Evolutionary conservation across 2,113 vertebrate genomes (phyloP).

Genomic region (Eclectus roratus): DNA sequence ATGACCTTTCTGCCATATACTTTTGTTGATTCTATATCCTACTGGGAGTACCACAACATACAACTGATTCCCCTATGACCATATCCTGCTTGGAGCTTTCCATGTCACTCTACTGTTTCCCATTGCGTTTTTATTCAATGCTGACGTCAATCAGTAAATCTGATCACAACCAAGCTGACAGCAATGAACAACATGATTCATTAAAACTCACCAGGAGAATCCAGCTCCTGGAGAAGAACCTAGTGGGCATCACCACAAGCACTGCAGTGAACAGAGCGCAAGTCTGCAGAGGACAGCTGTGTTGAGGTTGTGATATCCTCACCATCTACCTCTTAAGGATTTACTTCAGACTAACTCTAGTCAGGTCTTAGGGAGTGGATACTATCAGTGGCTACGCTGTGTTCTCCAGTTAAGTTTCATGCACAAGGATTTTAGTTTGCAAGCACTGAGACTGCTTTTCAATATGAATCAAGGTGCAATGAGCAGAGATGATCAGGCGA

Average conservation of each 20-base stretch:
- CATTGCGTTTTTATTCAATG: background rate
- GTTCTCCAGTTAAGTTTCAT: background rate
- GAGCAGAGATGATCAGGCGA: background rate
- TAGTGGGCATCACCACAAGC: background rate
- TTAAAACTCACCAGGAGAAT: background rate
- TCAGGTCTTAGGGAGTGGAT: background rate
- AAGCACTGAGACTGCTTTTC: background rate
- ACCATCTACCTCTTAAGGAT: fast-evolving
- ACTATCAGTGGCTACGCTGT: background rate
- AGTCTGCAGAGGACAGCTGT: background rate
- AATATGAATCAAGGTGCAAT: background rate
- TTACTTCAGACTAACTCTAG: background rate
- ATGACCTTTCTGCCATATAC: background rate
- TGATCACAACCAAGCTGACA: background rate
- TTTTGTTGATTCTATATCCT: background rate
- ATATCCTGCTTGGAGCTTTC: background rate
- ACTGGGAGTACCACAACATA: background rate
- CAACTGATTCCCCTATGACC: background rate
- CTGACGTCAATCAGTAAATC: background rate
- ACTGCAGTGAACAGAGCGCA: background rate
- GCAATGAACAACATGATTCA: background rate
- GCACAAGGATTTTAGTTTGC: background rate
- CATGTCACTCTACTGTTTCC: background rate
- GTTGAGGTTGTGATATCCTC: background rate
- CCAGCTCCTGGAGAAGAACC: background rate